A percentile compares a stretch with the other conserved stretches of the same genome.
Conservation (phyloP, 64 coral and sea anemone species). For the Orbicella faveolata region DNA sequence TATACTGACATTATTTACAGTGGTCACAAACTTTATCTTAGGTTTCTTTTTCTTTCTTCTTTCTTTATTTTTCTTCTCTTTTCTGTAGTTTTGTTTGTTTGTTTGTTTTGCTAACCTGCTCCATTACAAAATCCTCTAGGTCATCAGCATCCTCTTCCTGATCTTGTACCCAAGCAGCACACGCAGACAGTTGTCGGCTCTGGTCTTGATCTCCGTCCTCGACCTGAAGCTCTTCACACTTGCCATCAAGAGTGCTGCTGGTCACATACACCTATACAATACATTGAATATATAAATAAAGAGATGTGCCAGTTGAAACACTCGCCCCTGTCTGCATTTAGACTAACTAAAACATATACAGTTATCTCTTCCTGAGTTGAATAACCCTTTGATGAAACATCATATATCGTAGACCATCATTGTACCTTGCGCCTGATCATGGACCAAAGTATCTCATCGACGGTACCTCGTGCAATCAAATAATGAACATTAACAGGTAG, state of each 20-base stretch:
- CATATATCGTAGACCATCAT: background rate
- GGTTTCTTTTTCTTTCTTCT: no score
- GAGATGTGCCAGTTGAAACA: no score
- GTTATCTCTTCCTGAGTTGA: no score
- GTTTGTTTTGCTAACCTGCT: slow-evolving; percentile 36
- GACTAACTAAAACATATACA: no score
- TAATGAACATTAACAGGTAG: slow-evolving; percentile 92
- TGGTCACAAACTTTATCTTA: no score
- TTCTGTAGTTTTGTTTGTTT: no score
- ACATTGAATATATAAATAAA: background rate
- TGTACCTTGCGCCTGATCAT: slow-evolving; percentile 86
- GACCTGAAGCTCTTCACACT: slow-evolving; percentile 63
- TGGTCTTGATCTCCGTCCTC: slow-evolving; percentile 83
- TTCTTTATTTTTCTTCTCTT: no score
- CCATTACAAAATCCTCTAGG: slow-evolving; percentile 59
- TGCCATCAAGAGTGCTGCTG: slow-evolving; percentile 81
- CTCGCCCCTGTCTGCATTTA: no score
- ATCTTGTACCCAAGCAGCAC: slow-evolving; percentile 84
- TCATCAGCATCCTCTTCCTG: slow-evolving; percentile 62
- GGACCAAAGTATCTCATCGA: slow-evolving; percentile 92
- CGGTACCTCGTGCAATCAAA: slow-evolving; percentile 81
- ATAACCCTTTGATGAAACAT: background rate
- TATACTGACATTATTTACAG: no score
- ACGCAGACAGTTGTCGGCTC: slow-evolving; percentile 60
- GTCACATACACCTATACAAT: slow-evolving; percentile 66